Base-by-base conservation (phyloP, 2,797 vertebrate species). In the Xenops minutus region DNA sequence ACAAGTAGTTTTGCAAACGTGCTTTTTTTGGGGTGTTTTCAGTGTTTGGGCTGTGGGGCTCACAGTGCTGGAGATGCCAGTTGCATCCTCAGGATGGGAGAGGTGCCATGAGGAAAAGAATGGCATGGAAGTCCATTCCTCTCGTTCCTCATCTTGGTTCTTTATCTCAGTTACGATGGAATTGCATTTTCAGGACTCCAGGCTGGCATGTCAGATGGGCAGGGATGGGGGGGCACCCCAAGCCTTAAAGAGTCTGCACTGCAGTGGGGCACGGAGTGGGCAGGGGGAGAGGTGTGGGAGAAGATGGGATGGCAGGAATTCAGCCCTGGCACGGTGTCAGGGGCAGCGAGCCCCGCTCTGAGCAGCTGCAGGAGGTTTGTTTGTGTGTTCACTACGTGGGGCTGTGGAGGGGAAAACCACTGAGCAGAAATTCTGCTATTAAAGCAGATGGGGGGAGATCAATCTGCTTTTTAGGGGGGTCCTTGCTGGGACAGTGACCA, bases 401-500 rank as follows among this genome's bases (percentile, higher is more conserved):
- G 74, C 88, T 87, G 87, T 5, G 66, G 0, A 52, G 92, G 93
- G 88, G 36, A 63, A 91, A 91, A 80, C 24, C 87, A 82, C 89
- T 92, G 22, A 44, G 67, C 84, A 84, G 59, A 54, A 82, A 93
- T 64, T 52, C 77, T 68, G 49, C 89, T 91, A 17, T 61, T 83
- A 68, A 80, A 92, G 91, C 89, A 75, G 89, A 85, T 85, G 92
- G 85, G 56, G 69, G 90, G 77, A 74, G 72, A 76, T 59, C 7
- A 52, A 43, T 69, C 66, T 79, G 88, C 2, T 43, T 86, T 94
- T 92, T 84, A 4, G 73, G 46, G 82, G 49, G 55, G 30, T 23
- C 1, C 37, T 74, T 72, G 64, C 68, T 67, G 78, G 27, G 63
- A 11, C 0, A 3, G 76, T 49, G 79, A 91, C 79, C 82, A 66